Evolutionary conservation across 1,140 invertebrate species (phyloP), one percentile per base, ranked within the genome.

Genomic region (Lasaia peninsularis): DNA sequence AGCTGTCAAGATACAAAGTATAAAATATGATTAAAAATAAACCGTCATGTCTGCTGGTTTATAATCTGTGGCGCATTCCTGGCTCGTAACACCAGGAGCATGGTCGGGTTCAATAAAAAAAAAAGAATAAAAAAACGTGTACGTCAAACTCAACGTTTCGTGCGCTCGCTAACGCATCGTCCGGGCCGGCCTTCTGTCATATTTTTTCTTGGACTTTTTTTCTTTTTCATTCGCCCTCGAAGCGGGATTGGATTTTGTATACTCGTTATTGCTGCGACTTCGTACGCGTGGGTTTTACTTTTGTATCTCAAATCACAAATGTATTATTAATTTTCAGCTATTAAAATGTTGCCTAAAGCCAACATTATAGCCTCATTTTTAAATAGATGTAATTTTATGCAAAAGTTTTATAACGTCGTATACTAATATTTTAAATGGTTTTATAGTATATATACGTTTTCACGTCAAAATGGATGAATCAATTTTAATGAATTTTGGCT

Each of bases 41-140:
- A 56, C 28, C 71, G 78, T 67, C 78, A 56, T 55, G 63, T 86
- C 82, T 84, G 66, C 60, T 44, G 51, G 16, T 40, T 60, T 44
- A 59, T 56, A 44, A 33, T 88, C 85, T 88, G 55, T 82, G 75
- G 73, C 75, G 73, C 85, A 88, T 88, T 86, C 85, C 83, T 69
- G 75, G 65, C 62, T 62, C 85, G 85, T 88, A 88, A 88, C 83
- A 88, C 85, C 81, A 79, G 85, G 83, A 88, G 85, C 85, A 71
- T 58, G 60, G 74, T 69, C 71, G 67, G 71, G 74, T 75, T 78
- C 75, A 86, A 82, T 84, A 88, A 86, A 86, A 88, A 88, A 82
- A 88, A 84, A 78, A 78, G 75, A 65, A 60, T 72, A 80, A 85
- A 87, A 87, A 88, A 86, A 88, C 71, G 78, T 81, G 75, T 69